These are phyloP conservation scores for Crypturellus tataupa DNA, from an alignment of 2,797 vertebrate genomes.

Conservation along the genomic window DNA sequence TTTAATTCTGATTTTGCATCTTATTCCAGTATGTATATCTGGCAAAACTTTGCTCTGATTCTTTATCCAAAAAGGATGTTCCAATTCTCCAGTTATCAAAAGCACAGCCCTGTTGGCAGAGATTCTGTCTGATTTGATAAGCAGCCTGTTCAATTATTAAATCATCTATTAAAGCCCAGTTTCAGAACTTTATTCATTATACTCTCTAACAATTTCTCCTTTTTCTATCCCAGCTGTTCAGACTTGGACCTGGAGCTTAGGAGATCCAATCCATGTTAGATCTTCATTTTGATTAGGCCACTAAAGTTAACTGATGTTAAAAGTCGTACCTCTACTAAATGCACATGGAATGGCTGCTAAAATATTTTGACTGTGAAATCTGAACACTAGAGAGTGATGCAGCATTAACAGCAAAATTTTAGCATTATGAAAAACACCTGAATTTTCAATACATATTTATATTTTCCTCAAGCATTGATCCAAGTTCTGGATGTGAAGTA, in stretches of 20 bases:
- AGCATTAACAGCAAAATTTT: background rate
- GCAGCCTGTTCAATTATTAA: background rate
- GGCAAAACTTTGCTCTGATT: background rate
- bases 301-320: background rate
- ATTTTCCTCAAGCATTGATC: background rate
- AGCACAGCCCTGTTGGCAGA: background rate
- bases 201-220: fast-evolving
- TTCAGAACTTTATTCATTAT: background rate
- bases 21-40: background rate
- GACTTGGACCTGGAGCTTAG: background rate
- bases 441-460: background rate
- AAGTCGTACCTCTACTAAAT: background rate
- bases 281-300: background rate
- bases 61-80: background rate
- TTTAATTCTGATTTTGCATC: background rate
- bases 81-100: background rate
- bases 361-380: background rate
- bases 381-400: background rate
- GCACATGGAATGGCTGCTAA: background rate
- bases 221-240: background rate
- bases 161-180: background rate
- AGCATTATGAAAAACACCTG: background rate
- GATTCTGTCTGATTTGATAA: background rate
- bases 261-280: background rate
- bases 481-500: background rate